A percentile compares a stretch with the other conserved stretches of the same genome.
Evolutionary conservation across 2,113 vertebrate species (phyloP).

Genomic region (Lepisosteus oculatus): DNA sequence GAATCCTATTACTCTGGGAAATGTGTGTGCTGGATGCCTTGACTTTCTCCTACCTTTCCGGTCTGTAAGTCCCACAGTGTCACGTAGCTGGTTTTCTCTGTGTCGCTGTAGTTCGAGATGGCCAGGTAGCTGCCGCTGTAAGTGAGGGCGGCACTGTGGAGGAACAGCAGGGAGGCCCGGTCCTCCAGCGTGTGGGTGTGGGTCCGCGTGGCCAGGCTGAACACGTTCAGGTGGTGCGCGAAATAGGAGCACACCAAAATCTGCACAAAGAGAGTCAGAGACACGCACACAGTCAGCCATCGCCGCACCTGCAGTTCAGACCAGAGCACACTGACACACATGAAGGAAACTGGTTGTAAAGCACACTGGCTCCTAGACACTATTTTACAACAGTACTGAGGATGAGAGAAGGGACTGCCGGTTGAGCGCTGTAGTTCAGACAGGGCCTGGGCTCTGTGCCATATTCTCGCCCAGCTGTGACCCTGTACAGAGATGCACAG

Average conservation of each 20-base stretch:
- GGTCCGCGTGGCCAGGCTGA: constrained; percentile 44
- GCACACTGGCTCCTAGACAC: too few relatives aligned
- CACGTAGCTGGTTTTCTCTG: constrained; percentile 45
- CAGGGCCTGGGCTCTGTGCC: too few relatives aligned
- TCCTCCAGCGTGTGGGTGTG: constrained; percentile 51
- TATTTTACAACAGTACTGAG: too few relatives aligned
- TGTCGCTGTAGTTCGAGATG: constrained; percentile 47
- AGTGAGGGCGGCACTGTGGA: constrained; percentile 45
- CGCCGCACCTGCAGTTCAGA: too few relatives aligned
- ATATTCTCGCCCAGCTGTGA: too few relatives aligned
- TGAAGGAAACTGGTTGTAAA: too few relatives aligned
- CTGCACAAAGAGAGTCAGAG: constrained; percentile 22
- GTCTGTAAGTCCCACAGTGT: constrained; percentile 47
- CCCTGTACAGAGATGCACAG: too few relatives aligned
- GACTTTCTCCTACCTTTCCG: constrained; percentile 28
- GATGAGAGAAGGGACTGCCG: too few relatives aligned
- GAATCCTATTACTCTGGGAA: too few relatives aligned
- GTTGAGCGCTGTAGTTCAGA: too few relatives aligned
- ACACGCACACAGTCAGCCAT: not conserved
- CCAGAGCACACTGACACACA: too few relatives aligned
- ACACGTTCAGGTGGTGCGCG: constrained; percentile 42
- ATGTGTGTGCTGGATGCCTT: not conserved
- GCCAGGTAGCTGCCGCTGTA: constrained; percentile 39
- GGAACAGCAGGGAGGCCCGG: constrained; percentile 45
- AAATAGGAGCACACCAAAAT: constrained; percentile 54